Base-by-base conservation (phyloP, 2,888 invertebrate genomes). In the Diogma glabrata region DNA sequence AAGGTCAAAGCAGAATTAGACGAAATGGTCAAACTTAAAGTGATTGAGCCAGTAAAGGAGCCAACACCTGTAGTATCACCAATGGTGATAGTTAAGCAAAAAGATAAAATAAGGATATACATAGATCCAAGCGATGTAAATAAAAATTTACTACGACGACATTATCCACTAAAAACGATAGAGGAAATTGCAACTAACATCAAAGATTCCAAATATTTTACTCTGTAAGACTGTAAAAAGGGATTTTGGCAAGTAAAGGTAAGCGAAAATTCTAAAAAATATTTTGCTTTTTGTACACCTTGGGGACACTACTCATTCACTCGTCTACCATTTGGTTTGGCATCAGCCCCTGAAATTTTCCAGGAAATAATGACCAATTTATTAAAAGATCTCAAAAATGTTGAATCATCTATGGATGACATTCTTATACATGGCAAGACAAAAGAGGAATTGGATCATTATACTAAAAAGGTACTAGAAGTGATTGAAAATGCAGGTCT, bases 181-280 rank as follows among this genome's bases (percentile, higher is more conserved):
- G 55, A 57, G 38, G 49, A 55, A 48, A 53, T 55, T 12, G 45
- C 52, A 1, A 51, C 54, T 17, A 53, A 52, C n/a, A 54, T 57
- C 14, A 51, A 55, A 33, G 50, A 14, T 17, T 54, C 55, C 19
- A 55, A 53, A 40, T 53, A 33, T 51, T 56, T 53, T 45, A 50
- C 53, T 2, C 45, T 20, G 16, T 20, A 23, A 3, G 23, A 49
- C 16, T 36, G 50, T 12, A 45, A 50, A 1, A 52, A 51, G 36
- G 56, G 58, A 1, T 59, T 59, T 38, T 57, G 56, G 58, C 56
- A 59, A 40, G 53, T 59, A 19, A 53, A 54, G 16, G 57, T 57
- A 5, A 51, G 52, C 9, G 38, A 60, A 23, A 53, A 56, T 17
- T 58, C 58, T 23, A 46, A 54, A 48, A 22, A 49, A 52, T 54